phyloP scores from a whole-genome alignment of 2,113 vertebrate species.

The Sylvicapra grimmia region DNA sequence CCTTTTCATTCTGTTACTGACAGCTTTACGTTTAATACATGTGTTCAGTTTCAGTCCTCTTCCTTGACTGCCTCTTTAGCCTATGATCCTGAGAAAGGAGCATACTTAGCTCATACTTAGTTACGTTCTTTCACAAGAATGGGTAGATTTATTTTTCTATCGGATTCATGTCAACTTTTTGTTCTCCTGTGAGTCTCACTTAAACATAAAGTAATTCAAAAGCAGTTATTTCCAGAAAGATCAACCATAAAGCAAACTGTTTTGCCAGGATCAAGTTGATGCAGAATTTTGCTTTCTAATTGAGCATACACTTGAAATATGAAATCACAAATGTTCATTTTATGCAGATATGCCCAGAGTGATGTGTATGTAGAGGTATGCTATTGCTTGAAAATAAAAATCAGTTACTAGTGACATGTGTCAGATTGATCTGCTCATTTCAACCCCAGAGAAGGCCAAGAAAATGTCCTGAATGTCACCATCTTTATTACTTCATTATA shows the following conservation, averaged over 20 bases:
- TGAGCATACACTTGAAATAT: not conserved
- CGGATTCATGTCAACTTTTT: not conserved
- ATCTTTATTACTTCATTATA: not conserved
- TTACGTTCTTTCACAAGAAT: not conserved
- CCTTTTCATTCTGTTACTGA: not conserved
- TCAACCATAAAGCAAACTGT: not conserved
- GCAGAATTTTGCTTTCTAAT: not conserved
- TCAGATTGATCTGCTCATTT: not conserved
- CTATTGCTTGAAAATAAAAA: not conserved
- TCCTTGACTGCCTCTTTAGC: not conserved
- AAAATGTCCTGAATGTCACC: not conserved
- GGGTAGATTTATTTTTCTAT: not conserved
- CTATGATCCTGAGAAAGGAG: not conserved
- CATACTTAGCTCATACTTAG: not conserved
- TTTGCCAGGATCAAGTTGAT: not conserved
- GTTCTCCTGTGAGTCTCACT: constrained; percentile 24
- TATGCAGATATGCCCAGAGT: not conserved
- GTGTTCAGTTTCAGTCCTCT: not conserved
- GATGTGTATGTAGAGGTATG: not conserved
- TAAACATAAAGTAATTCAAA: constrained; percentile 36
- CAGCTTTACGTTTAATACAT: not conserved
- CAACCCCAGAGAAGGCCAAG: not conserved
- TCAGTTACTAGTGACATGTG: not conserved
- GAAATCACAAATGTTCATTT: not conserved
- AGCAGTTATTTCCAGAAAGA: not conserved